Evolutionary conservation across 2,113 vertebrate genomes (phyloP).

Genomic region (Steatornis caripensis): DNA sequence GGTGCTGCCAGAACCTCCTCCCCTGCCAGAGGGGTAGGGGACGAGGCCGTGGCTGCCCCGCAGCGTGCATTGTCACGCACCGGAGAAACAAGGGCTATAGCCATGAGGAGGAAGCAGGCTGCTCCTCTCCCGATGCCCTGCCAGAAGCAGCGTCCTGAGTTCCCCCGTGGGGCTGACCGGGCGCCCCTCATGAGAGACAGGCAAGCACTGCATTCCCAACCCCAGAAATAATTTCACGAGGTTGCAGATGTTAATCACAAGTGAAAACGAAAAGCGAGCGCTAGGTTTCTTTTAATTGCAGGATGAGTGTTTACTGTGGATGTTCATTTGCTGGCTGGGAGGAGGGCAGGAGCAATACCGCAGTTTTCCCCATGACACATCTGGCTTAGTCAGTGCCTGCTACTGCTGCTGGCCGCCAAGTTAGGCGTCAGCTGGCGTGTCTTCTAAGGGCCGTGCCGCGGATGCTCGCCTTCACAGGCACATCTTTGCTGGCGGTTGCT

Average conservation of each 20-base stretch:
- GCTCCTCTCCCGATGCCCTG: not conserved
- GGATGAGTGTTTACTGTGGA: not conserved
- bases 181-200: not conserved
- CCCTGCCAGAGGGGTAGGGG: not conserved
- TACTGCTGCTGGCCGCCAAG: not conserved
- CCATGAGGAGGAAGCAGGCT: not conserved
- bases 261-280: not conserved
- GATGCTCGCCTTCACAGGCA: no score
- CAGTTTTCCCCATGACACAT: not conserved
- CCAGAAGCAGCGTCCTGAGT: not conserved
- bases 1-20: not conserved
- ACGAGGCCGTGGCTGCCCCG: not conserved
- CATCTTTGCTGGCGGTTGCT: not conserved
- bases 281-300: not conserved
- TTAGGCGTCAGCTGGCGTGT: not conserved
- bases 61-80: accelerated
- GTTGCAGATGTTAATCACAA: not conserved
- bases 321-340: not conserved
- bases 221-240: not conserved
- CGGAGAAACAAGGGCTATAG: not conserved
- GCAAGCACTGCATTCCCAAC: not conserved
- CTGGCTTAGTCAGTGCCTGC: not conserved
- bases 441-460: accelerated
- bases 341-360: not conserved
- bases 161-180: not conserved